Evolutionary conservation across 2,797 vertebrate genomes (phyloP), one percentile per base, ranked within the genome.

Genomic region (Malurus splendens): DNA sequence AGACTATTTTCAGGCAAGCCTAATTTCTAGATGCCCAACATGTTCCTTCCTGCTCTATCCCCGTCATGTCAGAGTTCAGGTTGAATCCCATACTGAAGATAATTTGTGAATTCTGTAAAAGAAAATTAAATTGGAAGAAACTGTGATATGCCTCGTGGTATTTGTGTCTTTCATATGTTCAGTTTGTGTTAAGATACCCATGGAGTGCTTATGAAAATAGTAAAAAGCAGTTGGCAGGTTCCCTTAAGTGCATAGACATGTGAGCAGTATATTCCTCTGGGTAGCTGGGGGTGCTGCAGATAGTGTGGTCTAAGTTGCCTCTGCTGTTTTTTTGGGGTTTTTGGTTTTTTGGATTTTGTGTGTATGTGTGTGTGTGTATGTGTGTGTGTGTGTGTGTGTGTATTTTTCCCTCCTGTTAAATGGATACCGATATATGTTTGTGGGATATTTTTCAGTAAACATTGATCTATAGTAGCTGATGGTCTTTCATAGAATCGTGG

Each of bases 351-450:
- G 9, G 19, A 10, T 38, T 13, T 36, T 22, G 23, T 55, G 28
- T n/a, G 12, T 65, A 12, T 32, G 24, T 27, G 14, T 13, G 36
- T 22, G 23, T 55, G 28, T n/a, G 12, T 65, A 13, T 33, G 24
- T 27, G 14, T 24, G 33, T 22, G 41, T 45, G 44, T 45, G 44
- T 45, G 41, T 42, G 42, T 18, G 42, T 22, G 28, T 17, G 30
- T 6, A 10, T 28, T n/a, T 47, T 7, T 11, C 3, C 14, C 12
- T 14, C 6, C 33, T 10, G 4, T 77, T 80, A 44, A 38, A 30
- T 47, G 54, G 28, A 38, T 42, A 24, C 38, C 0, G 0, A 8
- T 59, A 23, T 5, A 14, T 0, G 0, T 47, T 51, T 80, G 23
- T 48, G 66, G 28, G 25, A 3, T 73, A 17, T 39, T 68, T 76